Conservation (phyloP, 2,113 vertebrate species). For the Lagopus leucura region DNA sequence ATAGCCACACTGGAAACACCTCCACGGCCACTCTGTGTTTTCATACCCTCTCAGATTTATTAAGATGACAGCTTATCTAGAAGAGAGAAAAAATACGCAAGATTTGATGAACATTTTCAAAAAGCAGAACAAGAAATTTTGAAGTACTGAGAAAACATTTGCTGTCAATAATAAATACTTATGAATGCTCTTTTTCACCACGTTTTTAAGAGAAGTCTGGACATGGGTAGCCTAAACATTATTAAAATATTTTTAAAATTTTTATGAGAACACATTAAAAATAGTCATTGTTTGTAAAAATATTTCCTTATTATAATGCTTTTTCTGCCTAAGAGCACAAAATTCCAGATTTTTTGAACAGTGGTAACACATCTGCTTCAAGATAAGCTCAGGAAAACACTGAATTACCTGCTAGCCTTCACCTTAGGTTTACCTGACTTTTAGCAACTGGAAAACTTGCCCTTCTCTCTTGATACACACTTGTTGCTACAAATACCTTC, state of each 20-base stretch:
- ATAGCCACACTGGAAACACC: not conserved
- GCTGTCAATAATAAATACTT: not conserved
- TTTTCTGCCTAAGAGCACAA: not conserved
- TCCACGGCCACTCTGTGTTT: not conserved
- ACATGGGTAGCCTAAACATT: rapidly evolving
- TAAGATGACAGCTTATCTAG: not conserved
- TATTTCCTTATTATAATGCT: not conserved
- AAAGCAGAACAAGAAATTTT: not conserved
- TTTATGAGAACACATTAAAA: not conserved
- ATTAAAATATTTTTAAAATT: not conserved
- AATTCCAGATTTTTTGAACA: not conserved
- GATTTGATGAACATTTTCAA: not conserved
- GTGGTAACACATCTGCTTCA: not conserved
- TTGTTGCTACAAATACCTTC: not conserved
- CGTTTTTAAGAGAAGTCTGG: not conserved
- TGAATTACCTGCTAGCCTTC: not conserved
- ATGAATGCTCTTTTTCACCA: not conserved
- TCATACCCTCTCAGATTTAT: not conserved
- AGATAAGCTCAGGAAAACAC: not conserved
- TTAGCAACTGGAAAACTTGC: not conserved
- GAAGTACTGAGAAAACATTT: not conserved
- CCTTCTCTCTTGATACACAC: not conserved
- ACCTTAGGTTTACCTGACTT: not conserved
- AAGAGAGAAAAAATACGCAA: not conserved
- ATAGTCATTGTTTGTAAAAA: not conserved